A percentile compares a stretch with the other conserved stretches of the same genome.
Evolutionary conservation across 1,140 invertebrate species (phyloP).

Genomic region (Chionoecetes opilio): DNA sequence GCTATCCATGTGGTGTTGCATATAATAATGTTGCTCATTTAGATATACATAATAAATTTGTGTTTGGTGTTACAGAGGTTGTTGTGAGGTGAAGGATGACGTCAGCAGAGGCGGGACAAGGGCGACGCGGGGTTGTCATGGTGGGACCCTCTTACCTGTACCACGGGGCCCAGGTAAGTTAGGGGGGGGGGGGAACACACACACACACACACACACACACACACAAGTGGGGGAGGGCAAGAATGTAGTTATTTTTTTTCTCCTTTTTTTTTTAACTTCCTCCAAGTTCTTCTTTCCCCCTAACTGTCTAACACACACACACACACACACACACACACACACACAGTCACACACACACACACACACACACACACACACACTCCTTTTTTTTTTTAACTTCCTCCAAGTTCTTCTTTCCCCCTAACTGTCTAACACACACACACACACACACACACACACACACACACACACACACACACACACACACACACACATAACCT

Average conservation of each 20-base stretch:
- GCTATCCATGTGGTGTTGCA: no score
- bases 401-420: no score
- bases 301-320: not conserved
- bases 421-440: not conserved
- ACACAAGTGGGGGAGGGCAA: no score
- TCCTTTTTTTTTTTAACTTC: no score
- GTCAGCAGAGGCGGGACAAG: not conserved
- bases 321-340: not conserved
- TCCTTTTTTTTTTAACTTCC: no score
- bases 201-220: conserved; percentile 32
- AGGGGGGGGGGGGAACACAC: conserved; percentile 30
- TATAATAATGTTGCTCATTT: no score
- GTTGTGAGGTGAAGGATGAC: not conserved
- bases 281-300: no score
- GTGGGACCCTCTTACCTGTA: conserved; percentile 39
- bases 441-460: conserved; percentile 13
- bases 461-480: not conserved
- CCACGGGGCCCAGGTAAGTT: not conserved
- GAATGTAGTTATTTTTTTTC: no score
- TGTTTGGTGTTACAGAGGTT: not conserved
- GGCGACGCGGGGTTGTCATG: not conserved
- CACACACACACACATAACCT: not conserved
- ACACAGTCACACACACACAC: not conserved
- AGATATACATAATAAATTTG: not conserved
- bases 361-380: not conserved